Evolutionary conservation across 2,888 invertebrate species (phyloP), one percentile per base, ranked within the genome.

Genomic region (Aromia moschata): DNA sequence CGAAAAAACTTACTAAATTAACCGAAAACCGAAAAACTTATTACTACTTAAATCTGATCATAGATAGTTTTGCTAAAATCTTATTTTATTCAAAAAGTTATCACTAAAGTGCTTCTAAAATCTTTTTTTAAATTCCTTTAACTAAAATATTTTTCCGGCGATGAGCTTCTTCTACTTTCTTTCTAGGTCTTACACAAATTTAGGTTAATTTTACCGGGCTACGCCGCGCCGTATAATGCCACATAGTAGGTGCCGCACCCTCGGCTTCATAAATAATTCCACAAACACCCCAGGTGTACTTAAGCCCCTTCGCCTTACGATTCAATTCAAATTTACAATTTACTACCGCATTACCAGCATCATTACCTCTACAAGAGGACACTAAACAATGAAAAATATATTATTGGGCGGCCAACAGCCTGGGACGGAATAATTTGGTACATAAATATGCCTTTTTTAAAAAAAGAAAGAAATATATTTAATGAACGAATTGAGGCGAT

Each of bases 331-430:
- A 49, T 49, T 18, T 11, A 38, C 10, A 14, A 18, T 37, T 49
- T 37, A 37, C 36, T 20, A 14, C 20, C 49, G 16, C 15, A 49
- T 38, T 49, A 38, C 12, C 40, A 38, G 49, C 38, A 14, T 49
- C 49, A 25, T 49, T 49, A 49, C 20, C 25, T 20, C 2, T 20
- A 38, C 49, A 14, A 38, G 38, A 49, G 18, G 38, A 1, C 12
- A 31, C 31, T 49, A 49, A 49, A 49, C 38, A 49, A 49, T 38
- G 49, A 40, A 49, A 47, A 40, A 38, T 49, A 30, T 38, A 36
- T 37, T 14, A n/a, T 9, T n/a, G 36, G 11, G 33, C 14, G 46
- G 33, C 43, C 17, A 12, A 4, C 18, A 43, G 4, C 9, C 20
- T 12, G 43, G 12, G 20, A 43, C 20, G 37, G 37, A 12, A 47